A percentile compares a stretch with the other conserved stretches of the same genome.
Conservation (phyloP, 1,140 invertebrate species). For the Cydia pomonella region DNA sequence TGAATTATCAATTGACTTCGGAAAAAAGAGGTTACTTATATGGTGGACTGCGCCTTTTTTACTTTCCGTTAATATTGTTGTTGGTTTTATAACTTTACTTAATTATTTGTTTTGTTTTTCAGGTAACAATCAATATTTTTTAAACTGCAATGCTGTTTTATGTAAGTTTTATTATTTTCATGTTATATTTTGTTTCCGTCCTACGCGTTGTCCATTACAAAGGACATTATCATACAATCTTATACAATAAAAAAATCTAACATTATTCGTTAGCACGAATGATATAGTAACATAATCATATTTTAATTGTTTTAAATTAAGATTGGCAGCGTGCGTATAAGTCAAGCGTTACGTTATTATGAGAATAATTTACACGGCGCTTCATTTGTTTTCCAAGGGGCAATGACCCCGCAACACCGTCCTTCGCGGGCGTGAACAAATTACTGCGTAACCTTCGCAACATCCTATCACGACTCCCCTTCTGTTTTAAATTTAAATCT, state of each 20-base stretch:
- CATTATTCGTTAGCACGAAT: background rate
- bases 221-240: background rate
- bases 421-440: background rate
- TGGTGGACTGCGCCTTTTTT: too few relatives aligned
- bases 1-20: too few relatives aligned
- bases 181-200: background rate
- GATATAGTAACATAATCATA: background rate
- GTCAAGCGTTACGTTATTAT: conserved; percentile 1
- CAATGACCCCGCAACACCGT: background rate
- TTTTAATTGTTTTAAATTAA: background rate
- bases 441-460: background rate
- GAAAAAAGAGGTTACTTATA: too few relatives aligned
- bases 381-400: background rate
- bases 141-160: background rate
- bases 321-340: background rate
- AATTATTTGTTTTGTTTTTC: background rate
- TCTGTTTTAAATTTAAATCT: background rate
- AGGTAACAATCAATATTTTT: background rate
- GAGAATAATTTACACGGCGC: background rate
- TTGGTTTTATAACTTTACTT: background rate
- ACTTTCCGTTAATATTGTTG: too few relatives aligned
- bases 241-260: background rate
- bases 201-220: background rate
- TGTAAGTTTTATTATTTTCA: background rate
- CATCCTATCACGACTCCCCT: background rate